Percentiles rank a stretch among this genome's conserved stretches.
Evolutionary conservation across 2,888 invertebrate genomes (phyloP).

Genomic region (Drosophila melanosoma): DNA sequence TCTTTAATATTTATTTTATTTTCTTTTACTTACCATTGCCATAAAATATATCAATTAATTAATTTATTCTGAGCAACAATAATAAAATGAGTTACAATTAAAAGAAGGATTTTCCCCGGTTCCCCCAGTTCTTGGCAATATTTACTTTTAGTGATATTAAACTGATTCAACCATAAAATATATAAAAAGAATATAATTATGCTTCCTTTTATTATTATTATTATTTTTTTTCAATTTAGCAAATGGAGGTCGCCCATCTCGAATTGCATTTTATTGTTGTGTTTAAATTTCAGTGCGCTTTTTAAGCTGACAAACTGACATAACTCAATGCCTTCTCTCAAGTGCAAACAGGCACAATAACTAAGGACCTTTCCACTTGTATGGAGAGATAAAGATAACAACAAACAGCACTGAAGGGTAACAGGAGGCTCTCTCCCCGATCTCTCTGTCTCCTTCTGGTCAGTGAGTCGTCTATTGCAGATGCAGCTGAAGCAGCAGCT

Average conservation of each 20-base stretch:
- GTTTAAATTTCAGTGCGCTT: slow-evolving; percentile 38
- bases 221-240: background rate
- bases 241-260: slow-evolving; percentile 18
- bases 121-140: background rate
- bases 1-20: background rate
- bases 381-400: slow-evolving; percentile 15
- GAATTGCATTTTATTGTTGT: slow-evolving; percentile 32
- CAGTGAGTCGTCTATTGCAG: slow-evolving; percentile 21
- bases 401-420: background rate
- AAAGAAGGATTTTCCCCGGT: background rate
- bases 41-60: background rate
- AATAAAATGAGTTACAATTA: background rate
- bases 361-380: slow-evolving; percentile 20
- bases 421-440: background rate
- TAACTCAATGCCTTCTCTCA: slow-evolving; percentile 25
- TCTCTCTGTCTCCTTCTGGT: background rate
- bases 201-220: background rate
- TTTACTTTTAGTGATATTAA: slow-evolving; percentile 11
- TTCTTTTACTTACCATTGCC: too few species aligned
- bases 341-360: slow-evolving; percentile 38
- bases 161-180: slow-evolving; percentile 1
- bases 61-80: background rate
- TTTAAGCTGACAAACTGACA: slow-evolving; percentile 41
- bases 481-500: slow-evolving; percentile 35
- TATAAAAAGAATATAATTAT: background rate